Evolutionary conservation across 1,140 invertebrate species (phyloP).

Genomic region (Papilio dardanus): DNA sequence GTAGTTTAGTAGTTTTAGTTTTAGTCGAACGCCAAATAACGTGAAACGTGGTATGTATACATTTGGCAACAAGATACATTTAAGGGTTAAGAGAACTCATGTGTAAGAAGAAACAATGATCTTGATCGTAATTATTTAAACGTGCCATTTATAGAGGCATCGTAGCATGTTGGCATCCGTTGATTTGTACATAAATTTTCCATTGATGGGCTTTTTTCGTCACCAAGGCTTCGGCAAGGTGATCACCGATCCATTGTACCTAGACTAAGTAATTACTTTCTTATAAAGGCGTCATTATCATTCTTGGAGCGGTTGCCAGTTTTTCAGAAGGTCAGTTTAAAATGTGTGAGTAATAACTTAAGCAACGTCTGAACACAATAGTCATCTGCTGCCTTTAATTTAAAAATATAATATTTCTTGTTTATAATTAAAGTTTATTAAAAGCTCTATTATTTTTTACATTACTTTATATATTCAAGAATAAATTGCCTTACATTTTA

Average conservation of each 20-base stretch:
- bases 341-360: constrained; percentile 21
- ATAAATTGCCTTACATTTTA: neutral
- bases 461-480: neutral
- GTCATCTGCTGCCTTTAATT: constrained; percentile 12
- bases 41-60: too few species aligned
- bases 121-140: constrained; percentile 56
- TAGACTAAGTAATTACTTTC: constrained; percentile 47
- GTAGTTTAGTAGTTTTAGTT: too few species aligned
- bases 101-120: constrained; percentile 48
- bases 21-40: too few species aligned
- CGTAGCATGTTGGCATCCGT: constrained; percentile 55
- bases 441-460: neutral
- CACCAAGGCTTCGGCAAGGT: constrained; percentile 48
- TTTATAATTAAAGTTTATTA: constrained; percentile 8
- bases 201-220: constrained; percentile 46
- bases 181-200: constrained; percentile 66
- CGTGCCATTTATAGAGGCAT: constrained; percentile 51
- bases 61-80: too few species aligned
- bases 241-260: constrained; percentile 47
- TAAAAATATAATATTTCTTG: constrained; percentile 1
- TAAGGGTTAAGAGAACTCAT: constrained; percentile 50
- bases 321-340: constrained; percentile 41
- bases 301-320: constrained; percentile 44
- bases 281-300: constrained; percentile 49
- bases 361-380: neutral